phyloP scores from a whole-genome alignment of 64 coral and sea anemone species.

The Hydrozoanthus tunicans region DNA sequence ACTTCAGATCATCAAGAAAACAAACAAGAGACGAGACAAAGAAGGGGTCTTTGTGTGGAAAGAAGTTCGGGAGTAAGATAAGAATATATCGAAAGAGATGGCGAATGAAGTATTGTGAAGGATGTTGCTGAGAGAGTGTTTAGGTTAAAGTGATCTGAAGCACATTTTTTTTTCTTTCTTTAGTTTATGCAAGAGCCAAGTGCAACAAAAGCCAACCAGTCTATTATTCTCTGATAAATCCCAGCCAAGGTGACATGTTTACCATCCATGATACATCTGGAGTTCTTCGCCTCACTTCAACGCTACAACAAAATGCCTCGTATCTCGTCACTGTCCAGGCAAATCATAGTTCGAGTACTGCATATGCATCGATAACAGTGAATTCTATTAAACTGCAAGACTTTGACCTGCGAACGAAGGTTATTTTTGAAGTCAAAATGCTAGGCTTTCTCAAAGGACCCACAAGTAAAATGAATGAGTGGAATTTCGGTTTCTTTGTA shows the following conservation, averaged over 20 bases:
- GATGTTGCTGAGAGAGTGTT: too few species aligned
- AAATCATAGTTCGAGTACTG: not conserved
- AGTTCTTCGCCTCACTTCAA: conserved; percentile 15
- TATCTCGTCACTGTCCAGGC: conserved; percentile 31
- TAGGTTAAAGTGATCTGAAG: too few species aligned
- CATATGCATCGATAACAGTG: not conserved
- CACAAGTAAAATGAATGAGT: not conserved
- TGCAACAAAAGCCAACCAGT: conserved; percentile 2
- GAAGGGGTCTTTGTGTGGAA: too few species aligned
- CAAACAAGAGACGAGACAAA: too few species aligned
- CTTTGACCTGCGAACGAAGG: conserved; percentile 26
- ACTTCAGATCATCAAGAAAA: too few species aligned
- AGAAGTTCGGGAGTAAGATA: too few species aligned
- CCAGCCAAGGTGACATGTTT: conserved; percentile 26
- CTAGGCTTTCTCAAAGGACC: conserved; percentile 43
- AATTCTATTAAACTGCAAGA: not conserved
- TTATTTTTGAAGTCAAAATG: conserved; percentile 39
- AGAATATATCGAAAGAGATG: not conserved
- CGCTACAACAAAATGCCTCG: not conserved
- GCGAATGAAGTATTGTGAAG: too few species aligned
- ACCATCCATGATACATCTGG: conserved; percentile 59
- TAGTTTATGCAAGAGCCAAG: conserved; percentile 41
- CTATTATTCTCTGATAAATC: conserved; percentile 35
- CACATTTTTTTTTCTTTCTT: not conserved
- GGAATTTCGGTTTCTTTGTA: conserved; percentile 61